Percentiles rank a stretch among this genome's conserved stretches.
Evolutionary conservation across 2,797 vertebrate genomes (phyloP).

Genomic region (Tympanoctomys barrerae): DNA sequence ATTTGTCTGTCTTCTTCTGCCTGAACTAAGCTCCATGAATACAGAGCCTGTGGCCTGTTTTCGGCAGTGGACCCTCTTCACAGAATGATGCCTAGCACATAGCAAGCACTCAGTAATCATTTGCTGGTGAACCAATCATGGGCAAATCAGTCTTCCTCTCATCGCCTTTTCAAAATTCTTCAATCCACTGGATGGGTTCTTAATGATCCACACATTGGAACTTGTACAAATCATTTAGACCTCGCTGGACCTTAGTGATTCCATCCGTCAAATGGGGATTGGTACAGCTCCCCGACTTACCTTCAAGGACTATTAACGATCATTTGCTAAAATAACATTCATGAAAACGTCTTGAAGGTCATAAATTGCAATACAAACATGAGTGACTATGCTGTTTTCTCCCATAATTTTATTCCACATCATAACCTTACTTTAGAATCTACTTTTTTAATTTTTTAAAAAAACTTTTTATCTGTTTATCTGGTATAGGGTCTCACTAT

Average conservation of each 20-base stretch:
- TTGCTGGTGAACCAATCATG: neutral
- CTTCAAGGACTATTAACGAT: neutral
- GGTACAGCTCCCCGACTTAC: conserved; percentile 42
- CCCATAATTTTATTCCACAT: neutral
- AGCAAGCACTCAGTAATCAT: conserved; percentile 11
- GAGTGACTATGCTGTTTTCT: neutral
- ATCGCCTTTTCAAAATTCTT: neutral
- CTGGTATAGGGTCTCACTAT: too few relatives aligned
- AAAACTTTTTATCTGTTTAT: too few relatives aligned
- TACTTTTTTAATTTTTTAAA: neutral
- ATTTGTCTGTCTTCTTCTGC: neutral
- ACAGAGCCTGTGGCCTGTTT: neutral
- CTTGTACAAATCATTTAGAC: conserved; percentile 13
- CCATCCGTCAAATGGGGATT: neutral
- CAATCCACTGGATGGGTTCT: neutral
- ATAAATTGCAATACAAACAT: neutral
- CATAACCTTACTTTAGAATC: conserved; percentile 33
- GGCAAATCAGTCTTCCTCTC: neutral
- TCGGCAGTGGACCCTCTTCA: neutral
- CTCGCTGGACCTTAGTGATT: neutral
- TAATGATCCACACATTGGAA: neutral
- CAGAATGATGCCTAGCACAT: neutral
- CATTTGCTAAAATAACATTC: conserved; percentile 25
- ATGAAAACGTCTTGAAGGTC: conserved; percentile 19
- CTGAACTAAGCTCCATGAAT: neutral